phyloP scores from a whole-genome alignment of 2,113 vertebrate species.

The Corynorhinus townsendii region DNA sequence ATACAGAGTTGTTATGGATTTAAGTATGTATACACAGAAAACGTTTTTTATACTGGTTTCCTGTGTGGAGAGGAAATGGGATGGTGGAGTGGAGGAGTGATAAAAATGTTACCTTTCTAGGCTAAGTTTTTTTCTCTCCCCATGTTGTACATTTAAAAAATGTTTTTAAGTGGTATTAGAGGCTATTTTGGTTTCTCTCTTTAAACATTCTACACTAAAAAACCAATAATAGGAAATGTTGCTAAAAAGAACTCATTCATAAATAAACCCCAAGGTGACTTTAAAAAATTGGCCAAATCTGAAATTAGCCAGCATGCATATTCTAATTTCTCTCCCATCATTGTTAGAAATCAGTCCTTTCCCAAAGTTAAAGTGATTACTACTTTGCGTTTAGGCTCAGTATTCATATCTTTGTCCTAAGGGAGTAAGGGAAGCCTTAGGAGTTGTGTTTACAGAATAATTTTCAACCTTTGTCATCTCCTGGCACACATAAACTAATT shows the following conservation, averaged over 20 bases:
- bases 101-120: neutral
- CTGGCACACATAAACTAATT: neutral
- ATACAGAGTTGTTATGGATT: neutral
- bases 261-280: conserved; percentile 19
- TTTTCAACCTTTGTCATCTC: neutral
- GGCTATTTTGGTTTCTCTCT: conserved; percentile 8
- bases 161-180: neutral
- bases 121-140: neutral
- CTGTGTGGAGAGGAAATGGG: neutral
- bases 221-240: conserved; percentile 15
- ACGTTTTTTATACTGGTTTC: neutral
- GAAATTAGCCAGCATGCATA: neutral
- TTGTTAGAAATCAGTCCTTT: neutral
- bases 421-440: neutral
- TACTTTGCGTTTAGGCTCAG: neutral
- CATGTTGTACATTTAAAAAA: neutral
- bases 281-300: neutral
- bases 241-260: conserved; percentile 8
- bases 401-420: neutral
- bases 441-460: neutral
- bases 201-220: neutral
- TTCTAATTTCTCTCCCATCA: neutral
- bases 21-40: neutral
- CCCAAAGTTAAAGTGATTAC: neutral
- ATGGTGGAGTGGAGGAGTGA: neutral